Conservation (phyloP, 1,140 invertebrate genomes). For the Thaumatotibia leucotreta region DNA sequence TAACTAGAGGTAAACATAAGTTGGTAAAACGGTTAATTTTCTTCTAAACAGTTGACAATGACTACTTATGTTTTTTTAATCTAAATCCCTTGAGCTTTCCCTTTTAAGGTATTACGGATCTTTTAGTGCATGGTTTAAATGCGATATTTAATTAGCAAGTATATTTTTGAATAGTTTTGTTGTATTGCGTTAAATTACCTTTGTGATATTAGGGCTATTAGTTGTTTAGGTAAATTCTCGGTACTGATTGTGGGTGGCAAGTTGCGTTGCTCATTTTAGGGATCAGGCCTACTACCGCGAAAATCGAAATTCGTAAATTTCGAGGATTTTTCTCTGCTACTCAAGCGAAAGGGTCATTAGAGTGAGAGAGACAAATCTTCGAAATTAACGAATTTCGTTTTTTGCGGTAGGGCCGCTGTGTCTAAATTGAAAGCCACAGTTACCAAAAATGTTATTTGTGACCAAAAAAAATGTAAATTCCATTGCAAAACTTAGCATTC, state of each 20-base stretch:
- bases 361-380: too few species aligned
- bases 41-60: constrained; percentile 10
- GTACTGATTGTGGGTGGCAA: not conserved
- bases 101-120: not conserved
- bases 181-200: constrained; percentile 7
- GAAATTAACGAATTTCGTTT: too few species aligned
- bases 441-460: too few species aligned
- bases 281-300: not conserved
- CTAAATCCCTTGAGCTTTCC: not conserved
- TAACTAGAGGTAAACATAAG: not conserved
- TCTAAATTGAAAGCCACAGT: too few species aligned
- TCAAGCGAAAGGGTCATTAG: too few species aligned
- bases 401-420: too few species aligned
- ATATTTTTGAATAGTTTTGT: not conserved
- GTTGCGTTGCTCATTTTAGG: not conserved
- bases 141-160: not conserved
- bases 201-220: constrained; percentile 3
- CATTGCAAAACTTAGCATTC: too few species aligned
- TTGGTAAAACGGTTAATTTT: constrained; percentile 9
- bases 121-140: not conserved
- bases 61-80: not conserved
- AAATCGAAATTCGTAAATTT: too few species aligned
- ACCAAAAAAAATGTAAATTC: too few species aligned
- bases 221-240: not conserved
- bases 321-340: too few species aligned